Base-by-base conservation (phyloP, 1,140 invertebrate species). In the Achroia grisella region DNA sequence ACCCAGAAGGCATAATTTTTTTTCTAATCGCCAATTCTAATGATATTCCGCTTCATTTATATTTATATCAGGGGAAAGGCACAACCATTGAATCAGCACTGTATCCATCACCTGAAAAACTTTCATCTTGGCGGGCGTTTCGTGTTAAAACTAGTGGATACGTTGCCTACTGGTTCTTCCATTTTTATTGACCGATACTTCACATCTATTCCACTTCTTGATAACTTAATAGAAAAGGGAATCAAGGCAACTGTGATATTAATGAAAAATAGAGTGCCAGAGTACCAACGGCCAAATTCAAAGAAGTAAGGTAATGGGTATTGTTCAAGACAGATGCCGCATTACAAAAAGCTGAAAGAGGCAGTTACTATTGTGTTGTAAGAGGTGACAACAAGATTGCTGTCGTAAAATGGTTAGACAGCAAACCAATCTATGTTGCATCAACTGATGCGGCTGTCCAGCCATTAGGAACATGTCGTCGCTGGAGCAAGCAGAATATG, bases 51-150 rank as follows among this genome's bases (percentile, higher is more conserved):
- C 11, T 39, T 9, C 17, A 39, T 39, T 39, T 39, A 11, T 39
- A 27, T 23, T 10, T 39, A 5, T 39, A 27, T 27, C 37, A 39
- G 11, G 37, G 37, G 2, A 9, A 39, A 10, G 37, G 37, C 10
- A 39, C 15, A 9, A n/a, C 15, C n/a, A 27, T 39, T 6, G 37
- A 39, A 2, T 39, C 37, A n/a, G 37, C 37, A 2, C 11, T 39
- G 10, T 39, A 39, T n/a, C n/a, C n/a, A n/a, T n/a, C n/a, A n/a
- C 37, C 17, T 10, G 37, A 39, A n/a, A 39, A 39, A 27, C n/a
- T 6, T 39, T 9, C 17, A 39, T 23, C 17, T 39, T 10, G 37
- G 37, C 10, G 37, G 17, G 2, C 15, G 37, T 27, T 6, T 39
- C 5, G 37, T 39, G 10, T 10, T 39, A n/a, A 39, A 39, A 27